A percentile compares a stretch with the other conserved stretches of the same genome.
Conservation (phyloP, 2,888 invertebrate genomes). For the Drosophila barbarae region DNA sequence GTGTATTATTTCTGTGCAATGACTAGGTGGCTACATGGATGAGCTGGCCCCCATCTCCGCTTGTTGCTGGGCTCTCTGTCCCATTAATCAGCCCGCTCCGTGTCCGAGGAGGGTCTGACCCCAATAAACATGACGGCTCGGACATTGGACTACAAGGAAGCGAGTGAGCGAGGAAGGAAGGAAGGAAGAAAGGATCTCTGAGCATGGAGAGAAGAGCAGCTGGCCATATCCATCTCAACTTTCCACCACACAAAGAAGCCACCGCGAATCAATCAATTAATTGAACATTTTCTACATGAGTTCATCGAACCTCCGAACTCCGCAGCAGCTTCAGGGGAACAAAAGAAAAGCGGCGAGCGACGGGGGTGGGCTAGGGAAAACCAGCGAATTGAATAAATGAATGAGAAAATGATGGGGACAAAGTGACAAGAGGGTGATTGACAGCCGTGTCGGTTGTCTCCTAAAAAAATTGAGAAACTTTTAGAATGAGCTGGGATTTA, state of each 20-base stretch:
- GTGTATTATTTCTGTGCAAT: slow-evolving; percentile 40
- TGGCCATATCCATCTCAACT: slow-evolving; percentile 26
- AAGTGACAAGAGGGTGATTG: slow-evolving; percentile 31
- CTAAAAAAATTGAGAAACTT: not conserved
- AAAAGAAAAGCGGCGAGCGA: slow-evolving; percentile 15
- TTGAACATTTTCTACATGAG: slow-evolving; percentile 62
- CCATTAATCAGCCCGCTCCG: slow-evolving; percentile 41
- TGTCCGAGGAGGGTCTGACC: slow-evolving; percentile 54
- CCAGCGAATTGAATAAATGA: slow-evolving; percentile 45
- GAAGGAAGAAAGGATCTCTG: slow-evolving; percentile 7
- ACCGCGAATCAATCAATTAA: slow-evolving; percentile 71
- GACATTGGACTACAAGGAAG: slow-evolving; percentile 38
- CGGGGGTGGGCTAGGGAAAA: slow-evolving; percentile 28
- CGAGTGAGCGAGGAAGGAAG: slow-evolving; percentile 14
- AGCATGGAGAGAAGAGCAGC: slow-evolving; percentile 20
- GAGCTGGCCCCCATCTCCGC: slow-evolving; percentile 24
- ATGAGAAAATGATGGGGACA: slow-evolving; percentile 37
- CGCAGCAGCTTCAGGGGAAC: slow-evolving; percentile 38
- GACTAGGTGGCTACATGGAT: slow-evolving; percentile 36
- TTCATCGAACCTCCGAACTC: slow-evolving; percentile 68
- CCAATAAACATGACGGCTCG: slow-evolving; percentile 48
- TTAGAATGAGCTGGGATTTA: not conserved
- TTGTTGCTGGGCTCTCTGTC: slow-evolving; percentile 20
- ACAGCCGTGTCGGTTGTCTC: slow-evolving; percentile 17
- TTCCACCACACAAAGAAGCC: slow-evolving; percentile 34